A percentile compares a stretch with the other conserved stretches of the same genome.
These are phyloP conservation scores for Disparrhopalites patrizii DNA, from an alignment of 2,888 invertebrate species.

Conservation along the genomic window DNA sequence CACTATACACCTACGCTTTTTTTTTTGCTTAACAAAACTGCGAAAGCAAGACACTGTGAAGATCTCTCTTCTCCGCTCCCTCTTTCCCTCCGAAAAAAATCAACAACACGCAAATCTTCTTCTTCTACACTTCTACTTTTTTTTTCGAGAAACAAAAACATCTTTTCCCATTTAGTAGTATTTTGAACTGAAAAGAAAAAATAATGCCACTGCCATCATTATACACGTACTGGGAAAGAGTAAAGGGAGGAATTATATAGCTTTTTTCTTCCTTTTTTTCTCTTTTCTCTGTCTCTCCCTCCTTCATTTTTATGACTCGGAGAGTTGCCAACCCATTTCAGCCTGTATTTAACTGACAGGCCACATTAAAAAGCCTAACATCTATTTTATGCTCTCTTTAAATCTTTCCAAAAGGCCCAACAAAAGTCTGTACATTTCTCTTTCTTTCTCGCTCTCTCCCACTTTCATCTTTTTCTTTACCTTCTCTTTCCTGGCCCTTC, in stretches of 20 bases:
- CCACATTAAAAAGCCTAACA: constrained; percentile 14
- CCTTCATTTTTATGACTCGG: not conserved
- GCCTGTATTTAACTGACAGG: constrained; percentile 14
- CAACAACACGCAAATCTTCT: no score
- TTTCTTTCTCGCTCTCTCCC: no score
- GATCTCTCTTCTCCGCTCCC: no score
- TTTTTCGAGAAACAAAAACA: constrained; percentile 3
- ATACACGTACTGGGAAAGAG: no score
- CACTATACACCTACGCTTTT: no score
- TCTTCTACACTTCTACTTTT: constrained; percentile 8
- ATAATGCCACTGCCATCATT: no score
- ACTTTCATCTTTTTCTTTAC: not conserved
- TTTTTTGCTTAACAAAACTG: not conserved
- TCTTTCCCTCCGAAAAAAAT: no score
- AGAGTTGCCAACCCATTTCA: constrained; percentile 11
- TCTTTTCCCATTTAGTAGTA: not conserved
- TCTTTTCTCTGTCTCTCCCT: no score
- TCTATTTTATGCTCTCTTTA: constrained; percentile 2
- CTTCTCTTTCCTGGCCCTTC: not conserved
- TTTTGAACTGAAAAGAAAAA: no score
- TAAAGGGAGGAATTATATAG: no score
- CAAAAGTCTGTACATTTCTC: not conserved
- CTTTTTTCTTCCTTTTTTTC: no score
- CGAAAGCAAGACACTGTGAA: not conserved
- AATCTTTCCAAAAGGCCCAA: constrained; percentile 2